Base-by-base conservation (phyloP, 2,113 vertebrate species). In the Phylloscopus whistleri region DNA sequence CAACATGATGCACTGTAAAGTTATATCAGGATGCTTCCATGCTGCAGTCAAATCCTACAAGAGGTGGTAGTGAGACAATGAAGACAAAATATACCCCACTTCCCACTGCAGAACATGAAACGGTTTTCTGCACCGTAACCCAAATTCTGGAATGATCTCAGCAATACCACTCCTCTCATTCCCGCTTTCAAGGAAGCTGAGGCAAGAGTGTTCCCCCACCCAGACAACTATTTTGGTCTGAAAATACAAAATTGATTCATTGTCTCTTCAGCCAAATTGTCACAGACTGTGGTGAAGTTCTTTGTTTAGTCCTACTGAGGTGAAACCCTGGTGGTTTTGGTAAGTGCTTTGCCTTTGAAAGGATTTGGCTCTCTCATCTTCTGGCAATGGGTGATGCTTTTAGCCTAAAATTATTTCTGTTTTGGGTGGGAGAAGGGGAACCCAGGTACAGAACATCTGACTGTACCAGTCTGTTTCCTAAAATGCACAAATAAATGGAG, bases 401-500 rank as follows among this genome's bases (percentile, higher is more conserved):
- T 93, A 82, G 46, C 35, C 86, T 89, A 84, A 49, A 93, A 53
- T 84, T 69, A 78, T 66, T 88, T 91, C 56, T 84, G 60, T 4
- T 75, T 84, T 10, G 27, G 77, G 64, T 60, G 85, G 93, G 91
- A 68, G 41, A 90, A 81, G 77, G 94, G 72, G 77, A 84, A 76
- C 58, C 74, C 69, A 92, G 85, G 73, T 81, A 95, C 90, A 93
- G 93, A 86, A 92, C 27, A 56, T 76, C 66, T 63, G 84, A 62
- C 84, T 92, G 76, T 95, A 93, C 83, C 91, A 73, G 62, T 72
- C 80, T 93, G 77, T 95, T 93, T 96, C 82, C 88, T 96, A 75
- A 96, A 93, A 94, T 96, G 86, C 90, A 96, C 86, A 96, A 96
- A 96, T 96, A 96, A 97, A 96, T 84, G 73, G 76, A 96, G 94